Percentiles rank a stretch among this genome's conserved stretches.
Conservation (phyloP, 2,888 invertebrate species). For the Conus canariensis region DNA sequence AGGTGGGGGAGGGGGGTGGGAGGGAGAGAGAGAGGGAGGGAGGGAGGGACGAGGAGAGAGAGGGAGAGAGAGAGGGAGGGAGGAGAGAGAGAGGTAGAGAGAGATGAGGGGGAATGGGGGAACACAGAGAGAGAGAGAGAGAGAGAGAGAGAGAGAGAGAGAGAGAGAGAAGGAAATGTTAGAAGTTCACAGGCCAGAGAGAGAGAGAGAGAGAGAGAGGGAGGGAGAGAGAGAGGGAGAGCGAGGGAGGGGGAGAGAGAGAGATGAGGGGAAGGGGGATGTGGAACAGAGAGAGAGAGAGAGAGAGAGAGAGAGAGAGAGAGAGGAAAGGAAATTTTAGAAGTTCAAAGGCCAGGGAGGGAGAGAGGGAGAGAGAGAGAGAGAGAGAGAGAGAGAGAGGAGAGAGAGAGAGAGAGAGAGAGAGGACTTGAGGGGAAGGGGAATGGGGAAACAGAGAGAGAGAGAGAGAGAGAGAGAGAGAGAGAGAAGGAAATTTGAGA, state of each 20-base stretch:
- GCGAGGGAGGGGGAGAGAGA: neutral
- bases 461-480: neutral
- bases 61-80: too few species aligned
- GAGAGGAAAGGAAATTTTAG: neutral
- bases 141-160: neutral
- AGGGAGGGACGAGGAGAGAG: neutral
- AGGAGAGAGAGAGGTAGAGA: too few species aligned
- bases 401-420: neutral
- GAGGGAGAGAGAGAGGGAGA: neutral
- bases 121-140: constrained; percentile 4
- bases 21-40: neutral
- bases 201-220: neutral
- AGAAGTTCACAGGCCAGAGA: neutral
- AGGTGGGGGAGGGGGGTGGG: neutral
- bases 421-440: neutral
- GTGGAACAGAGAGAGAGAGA: neutral
- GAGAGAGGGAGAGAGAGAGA: constrained; percentile 7
- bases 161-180: neutral
- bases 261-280: neutral
- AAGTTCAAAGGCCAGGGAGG: neutral
- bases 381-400: too few species aligned
- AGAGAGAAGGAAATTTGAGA: neutral
- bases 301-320: neutral
- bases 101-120: neutral
- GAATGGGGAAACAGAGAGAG: neutral